phyloP scores from a whole-genome alignment of 2,797 vertebrate genomes.

The Chromis chromis region DNA sequence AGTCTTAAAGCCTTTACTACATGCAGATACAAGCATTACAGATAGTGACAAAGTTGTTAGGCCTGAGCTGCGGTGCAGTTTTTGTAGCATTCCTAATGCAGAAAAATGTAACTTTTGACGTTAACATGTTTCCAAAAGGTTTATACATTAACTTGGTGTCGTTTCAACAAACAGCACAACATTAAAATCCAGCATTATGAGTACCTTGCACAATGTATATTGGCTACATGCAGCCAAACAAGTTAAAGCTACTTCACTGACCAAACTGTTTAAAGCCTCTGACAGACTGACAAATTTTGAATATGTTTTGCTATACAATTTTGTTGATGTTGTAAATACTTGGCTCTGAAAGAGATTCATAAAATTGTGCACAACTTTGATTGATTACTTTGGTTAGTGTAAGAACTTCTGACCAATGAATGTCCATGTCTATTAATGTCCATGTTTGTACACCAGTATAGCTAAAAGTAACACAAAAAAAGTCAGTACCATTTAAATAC shows the following conservation, averaged over 20 bases:
- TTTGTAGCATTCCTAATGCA: conserved; percentile 74
- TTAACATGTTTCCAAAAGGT: conserved; percentile 57
- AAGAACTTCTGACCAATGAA: conserved; percentile 9
- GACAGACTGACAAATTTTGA: conserved; percentile 38
- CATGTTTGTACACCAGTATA: not conserved
- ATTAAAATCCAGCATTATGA: conserved; percentile 77
- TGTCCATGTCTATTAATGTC: not conserved
- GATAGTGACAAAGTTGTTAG: conserved; percentile 64
- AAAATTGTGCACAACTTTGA: too few species aligned
- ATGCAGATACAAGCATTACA: conserved; percentile 75
- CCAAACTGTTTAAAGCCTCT: conserved; percentile 34
- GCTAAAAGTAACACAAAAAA: conserved; percentile 8
- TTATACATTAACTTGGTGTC: conserved; percentile 63
- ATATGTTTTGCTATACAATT: conserved; percentile 45
- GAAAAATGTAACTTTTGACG: conserved; percentile 43
- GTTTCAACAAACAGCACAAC: conserved; percentile 66
- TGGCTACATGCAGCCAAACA: conserved; percentile 71
- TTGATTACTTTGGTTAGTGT: not conserved
- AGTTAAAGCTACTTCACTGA: conserved; percentile 65
- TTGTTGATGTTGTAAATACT: not conserved
- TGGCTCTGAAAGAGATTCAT: not conserved
- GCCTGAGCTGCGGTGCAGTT: conserved; percentile 74
- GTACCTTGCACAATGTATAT: conserved; percentile 76
- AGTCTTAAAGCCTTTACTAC: conserved; percentile 73
- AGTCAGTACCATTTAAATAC: conserved; percentile 10